Evolutionary conservation across 2,888 invertebrate genomes (phyloP), one percentile per base, ranked within the genome.

Genomic region (Eristalinus sepulchralis): DNA sequence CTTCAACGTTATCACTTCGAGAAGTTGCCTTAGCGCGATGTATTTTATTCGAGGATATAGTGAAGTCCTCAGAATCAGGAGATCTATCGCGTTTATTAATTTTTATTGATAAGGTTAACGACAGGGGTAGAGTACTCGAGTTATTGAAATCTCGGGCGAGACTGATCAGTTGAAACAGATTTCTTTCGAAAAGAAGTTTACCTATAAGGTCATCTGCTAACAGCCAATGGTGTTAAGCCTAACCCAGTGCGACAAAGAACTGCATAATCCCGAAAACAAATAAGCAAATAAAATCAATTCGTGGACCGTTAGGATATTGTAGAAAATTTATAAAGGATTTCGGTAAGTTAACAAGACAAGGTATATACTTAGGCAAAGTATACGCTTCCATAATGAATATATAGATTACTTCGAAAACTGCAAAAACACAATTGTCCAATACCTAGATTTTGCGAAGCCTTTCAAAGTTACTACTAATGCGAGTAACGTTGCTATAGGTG

Each of bases 401-500:
- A 47, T 47, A 20, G 27, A 39, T 31, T 66, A 62, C 34, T 79
- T 71, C 17, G 63, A 79, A 53, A 55, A 9, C 9, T 79, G 64
- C 24, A 79, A 78, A 39, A 60, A 13, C 11, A 33, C 68, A 5
- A 11, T 68, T 13, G 9, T 77, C 3, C 77, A 67, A 68, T 62
- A 68, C 36, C 73, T 39, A 8, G 64, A 73, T 20, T 75, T 75
- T 27, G 13, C 57, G 10, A 55, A 55, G n/a, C 64, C 75, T n/a
- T 66, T 75, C n/a, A 75, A 64, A 11, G 5, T 75, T 13, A 75
- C 75, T 3, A 66, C 57, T 8, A 64, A 75, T 22, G 64, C 64
- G 13, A 64, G 63, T 53, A 64, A 89, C 34, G 81, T 39, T 9
- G 90, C 90, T 0, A 27, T 90, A 5, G 90, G 89, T 0, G 88